Percentiles rank a stretch among this genome's conserved stretches.
phyloP scores from a whole-genome alignment of 2,888 invertebrate species.

The Heteromurus nitidus region DNA sequence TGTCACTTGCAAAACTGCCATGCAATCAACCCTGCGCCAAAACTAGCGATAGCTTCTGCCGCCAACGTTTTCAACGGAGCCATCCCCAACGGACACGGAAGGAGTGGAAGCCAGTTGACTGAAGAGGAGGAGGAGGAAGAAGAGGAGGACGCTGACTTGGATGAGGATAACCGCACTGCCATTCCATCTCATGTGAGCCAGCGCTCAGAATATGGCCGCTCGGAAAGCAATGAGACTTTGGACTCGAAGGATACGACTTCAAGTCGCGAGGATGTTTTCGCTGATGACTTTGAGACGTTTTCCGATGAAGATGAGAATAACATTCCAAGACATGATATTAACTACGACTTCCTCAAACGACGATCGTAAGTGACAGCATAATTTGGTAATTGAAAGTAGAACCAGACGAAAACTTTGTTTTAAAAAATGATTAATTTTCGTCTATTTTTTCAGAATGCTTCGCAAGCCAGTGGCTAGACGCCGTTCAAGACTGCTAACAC shows the following conservation, averaged over 20 bases:
- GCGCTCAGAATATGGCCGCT: conserved; percentile 50
- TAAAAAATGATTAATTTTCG: neutral
- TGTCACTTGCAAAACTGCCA: conserved; percentile 46
- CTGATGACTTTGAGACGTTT: conserved; percentile 69
- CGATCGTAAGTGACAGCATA: conserved; percentile 72
- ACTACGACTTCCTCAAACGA: conserved; percentile 69
- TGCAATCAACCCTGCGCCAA: conserved; percentile 33
- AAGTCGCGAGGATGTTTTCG: conserved; percentile 74
- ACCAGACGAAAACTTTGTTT: neutral
- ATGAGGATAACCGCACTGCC: conserved; percentile 56
- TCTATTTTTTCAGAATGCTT: conserved; percentile 63
- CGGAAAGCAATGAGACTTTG: conserved; percentile 74
- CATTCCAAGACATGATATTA: conserved; percentile 65
- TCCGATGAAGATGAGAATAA: conserved; percentile 72
- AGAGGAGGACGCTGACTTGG: conserved; percentile 59
- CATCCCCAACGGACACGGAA: conserved; percentile 18
- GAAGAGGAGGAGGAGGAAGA: conserved; percentile 69
- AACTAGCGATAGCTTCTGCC: conserved; percentile 40
- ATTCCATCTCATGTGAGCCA: neutral
- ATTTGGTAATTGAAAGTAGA: too few species aligned
- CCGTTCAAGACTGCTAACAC: conserved; percentile 67
- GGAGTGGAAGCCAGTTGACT: conserved; percentile 65
- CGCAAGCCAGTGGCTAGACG: conserved; percentile 71
- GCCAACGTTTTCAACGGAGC: conserved; percentile 30
- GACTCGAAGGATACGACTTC: conserved; percentile 73